Percentiles rank a stretch among this genome's conserved stretches.
Evolutionary conservation across 2,113 vertebrate genomes (phyloP).

Genomic region (Calonectris borealis): DNA sequence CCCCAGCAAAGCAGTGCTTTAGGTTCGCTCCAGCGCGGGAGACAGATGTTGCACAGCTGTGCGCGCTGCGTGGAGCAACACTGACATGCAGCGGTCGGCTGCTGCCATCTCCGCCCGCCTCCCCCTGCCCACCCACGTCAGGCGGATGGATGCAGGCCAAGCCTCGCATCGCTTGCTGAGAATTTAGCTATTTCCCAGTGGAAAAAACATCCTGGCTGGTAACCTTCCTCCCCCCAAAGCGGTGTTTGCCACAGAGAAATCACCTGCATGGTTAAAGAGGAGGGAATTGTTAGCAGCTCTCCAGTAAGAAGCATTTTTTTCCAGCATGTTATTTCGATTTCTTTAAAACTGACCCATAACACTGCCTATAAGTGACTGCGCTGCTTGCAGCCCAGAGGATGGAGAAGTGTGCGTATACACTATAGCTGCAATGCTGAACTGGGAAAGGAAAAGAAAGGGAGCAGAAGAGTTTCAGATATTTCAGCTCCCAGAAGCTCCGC

Average conservation of each 20-base stretch:
- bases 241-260: not conserved
- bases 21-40: accelerated
- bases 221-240: not conserved
- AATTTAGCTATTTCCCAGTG: not conserved
- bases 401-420: not conserved
- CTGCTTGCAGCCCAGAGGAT: not conserved
- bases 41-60: constrained; percentile 51
- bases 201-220: not conserved
- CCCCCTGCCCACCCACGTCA: not conserved
- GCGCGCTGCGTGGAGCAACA: not conserved
- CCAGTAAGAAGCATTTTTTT: not conserved
- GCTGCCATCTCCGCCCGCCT: not conserved
- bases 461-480: not conserved
- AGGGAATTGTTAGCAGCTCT: not conserved
- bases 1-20: accelerated
- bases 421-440: not conserved
- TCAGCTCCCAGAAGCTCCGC: not conserved
- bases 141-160: not conserved
- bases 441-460: not conserved
- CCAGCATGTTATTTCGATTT: not conserved
- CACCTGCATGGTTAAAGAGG: not conserved
- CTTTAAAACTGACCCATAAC: not conserved
- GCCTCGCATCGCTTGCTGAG: not conserved
- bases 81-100: constrained; percentile 26
- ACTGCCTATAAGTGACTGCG: not conserved